Percentiles rank a stretch among this genome's conserved stretches.
These are phyloP conservation scores for Rhopilema esculentum DNA, from an alignment of 30 jellyfish, hydroid and myxozoan species.

Conservation along the genomic window DNA sequence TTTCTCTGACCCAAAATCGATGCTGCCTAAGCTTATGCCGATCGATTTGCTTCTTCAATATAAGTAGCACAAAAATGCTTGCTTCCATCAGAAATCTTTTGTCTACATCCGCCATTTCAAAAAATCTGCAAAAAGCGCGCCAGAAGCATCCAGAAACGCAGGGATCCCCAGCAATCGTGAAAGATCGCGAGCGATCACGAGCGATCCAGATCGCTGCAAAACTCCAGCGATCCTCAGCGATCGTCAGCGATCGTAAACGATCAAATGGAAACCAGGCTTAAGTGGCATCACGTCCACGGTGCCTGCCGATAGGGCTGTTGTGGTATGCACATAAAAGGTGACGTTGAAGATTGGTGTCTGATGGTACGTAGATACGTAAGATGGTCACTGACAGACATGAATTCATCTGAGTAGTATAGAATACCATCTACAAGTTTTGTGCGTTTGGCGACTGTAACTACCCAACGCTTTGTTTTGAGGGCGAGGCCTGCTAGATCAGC, in stretches of 20 bases:
- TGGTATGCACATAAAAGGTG: constrained; percentile 26
- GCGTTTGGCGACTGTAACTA: constrained; percentile 16
- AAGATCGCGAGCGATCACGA: no score
- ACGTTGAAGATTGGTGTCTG: constrained; percentile 36
- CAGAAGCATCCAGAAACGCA: no score
- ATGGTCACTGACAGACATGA: constrained; percentile 26
- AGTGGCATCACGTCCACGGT: constrained; percentile 48
- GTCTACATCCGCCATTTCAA: no score
- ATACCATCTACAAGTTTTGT: constrained; percentile 47
- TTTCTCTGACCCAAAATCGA: no score
- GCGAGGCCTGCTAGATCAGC: background rate
- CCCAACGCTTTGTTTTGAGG: constrained; percentile 15
- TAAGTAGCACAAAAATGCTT: no score
- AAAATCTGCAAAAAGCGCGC: no score
- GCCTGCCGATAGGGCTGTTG: constrained; percentile 32
- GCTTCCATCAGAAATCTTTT: no score
- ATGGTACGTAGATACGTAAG: constrained; percentile 41
- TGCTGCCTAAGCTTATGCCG: no score
- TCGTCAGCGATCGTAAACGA: constrained; percentile 21
- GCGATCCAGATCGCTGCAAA: no score
- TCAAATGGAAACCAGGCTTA: background rate
- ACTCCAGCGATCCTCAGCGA: constrained; percentile 35
- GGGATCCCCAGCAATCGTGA: no score
- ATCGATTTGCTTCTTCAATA: no score
- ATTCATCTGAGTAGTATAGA: constrained; percentile 44